Conservation (phyloP, 2,888 invertebrate species). For the Iselma pallidipennis region DNA sequence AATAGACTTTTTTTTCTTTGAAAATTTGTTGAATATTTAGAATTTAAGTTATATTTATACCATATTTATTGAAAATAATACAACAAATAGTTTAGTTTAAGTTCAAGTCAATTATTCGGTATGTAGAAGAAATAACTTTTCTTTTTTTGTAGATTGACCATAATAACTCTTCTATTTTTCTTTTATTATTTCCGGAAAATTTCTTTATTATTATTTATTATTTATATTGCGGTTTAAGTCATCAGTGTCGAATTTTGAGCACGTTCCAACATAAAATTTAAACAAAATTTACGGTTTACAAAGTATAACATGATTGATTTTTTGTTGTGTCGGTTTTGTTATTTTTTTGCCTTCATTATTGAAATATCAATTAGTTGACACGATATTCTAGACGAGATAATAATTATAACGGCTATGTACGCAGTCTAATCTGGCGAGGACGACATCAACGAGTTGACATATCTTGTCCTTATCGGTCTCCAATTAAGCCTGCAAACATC, state of each 20-base stretch:
- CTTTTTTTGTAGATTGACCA: neutral
- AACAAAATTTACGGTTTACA: constrained; percentile 15
- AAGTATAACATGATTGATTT: too few species aligned
- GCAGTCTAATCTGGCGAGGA: constrained; percentile 31
- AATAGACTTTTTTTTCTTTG: neutral
- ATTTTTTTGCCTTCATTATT: constrained; percentile 9
- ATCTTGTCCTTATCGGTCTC: constrained; percentile 29
- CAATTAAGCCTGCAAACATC: constrained; percentile 33
- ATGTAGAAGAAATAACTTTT: neutral
- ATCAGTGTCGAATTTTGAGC: too few species aligned
- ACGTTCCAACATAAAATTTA: constrained; percentile 19
- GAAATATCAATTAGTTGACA: constrained; percentile 39
- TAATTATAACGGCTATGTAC: constrained; percentile 30
- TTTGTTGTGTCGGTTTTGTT: constrained; percentile 2
- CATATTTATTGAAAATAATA: constrained; percentile 8
- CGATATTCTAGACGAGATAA: constrained; percentile 34
- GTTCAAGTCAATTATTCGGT: neutral
- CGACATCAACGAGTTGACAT: constrained; percentile 32
- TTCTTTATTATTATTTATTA: constrained; percentile 8
- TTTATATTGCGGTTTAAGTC: too few species aligned
- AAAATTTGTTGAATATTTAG: neutral
- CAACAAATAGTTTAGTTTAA: constrained; percentile 2
- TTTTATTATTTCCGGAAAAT: neutral
- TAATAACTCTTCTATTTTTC: neutral
- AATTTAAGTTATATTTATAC: constrained; percentile 11